Conservation (phyloP, 2,113 vertebrate genomes). For the Bos taurus region ARS-UCD2.0 NC_037356.1:35092001-35092500, state of each 20-base stretch:
- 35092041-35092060: background rate
- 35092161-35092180: background rate
- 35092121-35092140: background rate
- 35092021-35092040: background rate
- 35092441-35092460: background rate
- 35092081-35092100: background rate
- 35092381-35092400: background rate
- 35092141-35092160: background rate
- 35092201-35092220: background rate
- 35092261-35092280: background rate
- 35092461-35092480: background rate
- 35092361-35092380: background rate
- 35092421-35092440: background rate
- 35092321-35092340: rapidly evolving
- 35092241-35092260: background rate
- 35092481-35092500: background rate
- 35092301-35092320: background rate
- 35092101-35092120: background rate
- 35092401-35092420: background rate
- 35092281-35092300: background rate
- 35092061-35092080: background rate
- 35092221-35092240: background rate
- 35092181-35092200: background rate
- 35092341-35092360: background rate
- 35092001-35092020: background rate